Percentiles rank a stretch among this genome's conserved stretches.
phyloP scores from a whole-genome alignment of 2,113 vertebrate species.

The Corynorhinus townsendii region DNA sequence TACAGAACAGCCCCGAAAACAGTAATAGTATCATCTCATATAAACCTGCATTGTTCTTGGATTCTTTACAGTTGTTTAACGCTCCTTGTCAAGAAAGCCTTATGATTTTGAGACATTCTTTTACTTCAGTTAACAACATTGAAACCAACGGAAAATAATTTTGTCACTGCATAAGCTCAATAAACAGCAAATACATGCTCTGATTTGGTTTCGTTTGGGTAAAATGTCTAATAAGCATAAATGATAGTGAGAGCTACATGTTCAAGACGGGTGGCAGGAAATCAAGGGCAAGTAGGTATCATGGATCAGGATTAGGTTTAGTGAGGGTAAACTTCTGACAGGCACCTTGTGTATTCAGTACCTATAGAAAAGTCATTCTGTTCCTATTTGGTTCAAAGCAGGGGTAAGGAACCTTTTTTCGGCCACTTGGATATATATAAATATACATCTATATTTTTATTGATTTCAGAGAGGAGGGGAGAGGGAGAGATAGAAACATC shows the following conservation, averaged over 20 bases:
- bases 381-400: slow-evolving; percentile 29
- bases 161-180: background rate
- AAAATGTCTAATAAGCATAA: background rate
- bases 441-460: too few relatives aligned
- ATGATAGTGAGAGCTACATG: background rate
- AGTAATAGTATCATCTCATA: background rate
- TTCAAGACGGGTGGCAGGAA: background rate
- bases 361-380: background rate
- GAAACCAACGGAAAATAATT: background rate
- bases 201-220: background rate
- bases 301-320: background rate
- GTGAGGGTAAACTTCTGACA: background rate
- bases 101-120: slow-evolving; percentile 41
- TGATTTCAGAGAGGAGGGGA: too few relatives aligned
- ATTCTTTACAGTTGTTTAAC: slow-evolving; percentile 41
- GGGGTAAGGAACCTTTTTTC: too few relatives aligned
- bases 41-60: background rate
- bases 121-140: background rate
- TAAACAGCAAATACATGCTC: background rate
- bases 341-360: background rate
- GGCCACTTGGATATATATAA: too few relatives aligned
- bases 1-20: background rate
- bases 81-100: slow-evolving; percentile 16
- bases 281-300: background rate
- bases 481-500: too few relatives aligned